These are phyloP conservation scores for Lasioglossum figueresi DNA, from an alignment of 2,888 invertebrate genomes.

Conservation along the genomic window DNA sequence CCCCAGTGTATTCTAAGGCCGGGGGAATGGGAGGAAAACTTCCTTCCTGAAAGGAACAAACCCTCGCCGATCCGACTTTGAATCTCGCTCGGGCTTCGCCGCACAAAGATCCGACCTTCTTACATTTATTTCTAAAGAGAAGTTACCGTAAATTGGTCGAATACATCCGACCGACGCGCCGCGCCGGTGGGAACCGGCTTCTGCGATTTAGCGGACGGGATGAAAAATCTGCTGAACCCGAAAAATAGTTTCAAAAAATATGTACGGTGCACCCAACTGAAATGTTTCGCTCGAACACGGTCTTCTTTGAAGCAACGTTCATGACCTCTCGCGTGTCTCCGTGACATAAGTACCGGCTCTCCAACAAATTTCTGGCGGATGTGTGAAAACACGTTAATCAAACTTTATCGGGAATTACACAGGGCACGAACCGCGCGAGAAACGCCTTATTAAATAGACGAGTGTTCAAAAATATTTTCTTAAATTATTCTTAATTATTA, in stretches of 20 bases:
- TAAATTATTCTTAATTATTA: background rate
- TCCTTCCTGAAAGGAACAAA: slow-evolving; percentile 35
- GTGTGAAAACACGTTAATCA: background rate
- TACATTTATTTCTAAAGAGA: background rate
- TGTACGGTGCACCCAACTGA: background rate
- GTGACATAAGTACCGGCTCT: background rate
- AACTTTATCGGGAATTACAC: background rate
- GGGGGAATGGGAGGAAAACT: background rate
- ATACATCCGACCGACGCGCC: background rate
- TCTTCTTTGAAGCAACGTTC: background rate
- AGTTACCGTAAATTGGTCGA: slow-evolving; percentile 6
- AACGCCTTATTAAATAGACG: background rate
- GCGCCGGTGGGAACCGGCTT: background rate
- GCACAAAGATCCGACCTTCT: background rate
- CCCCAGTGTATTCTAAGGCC: background rate
- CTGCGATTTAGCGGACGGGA: background rate
- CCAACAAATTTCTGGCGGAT: background rate
- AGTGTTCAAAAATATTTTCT: background rate
- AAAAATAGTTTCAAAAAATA: background rate
- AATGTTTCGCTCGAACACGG: no score
- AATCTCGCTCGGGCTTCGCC: background rate
- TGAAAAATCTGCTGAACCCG: background rate
- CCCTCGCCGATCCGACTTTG: slow-evolving; percentile 23
- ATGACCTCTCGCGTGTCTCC: background rate
- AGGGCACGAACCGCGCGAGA: background rate